Conservation (phyloP, 2,113 vertebrate species). For the Carlito syrichta region DNA sequence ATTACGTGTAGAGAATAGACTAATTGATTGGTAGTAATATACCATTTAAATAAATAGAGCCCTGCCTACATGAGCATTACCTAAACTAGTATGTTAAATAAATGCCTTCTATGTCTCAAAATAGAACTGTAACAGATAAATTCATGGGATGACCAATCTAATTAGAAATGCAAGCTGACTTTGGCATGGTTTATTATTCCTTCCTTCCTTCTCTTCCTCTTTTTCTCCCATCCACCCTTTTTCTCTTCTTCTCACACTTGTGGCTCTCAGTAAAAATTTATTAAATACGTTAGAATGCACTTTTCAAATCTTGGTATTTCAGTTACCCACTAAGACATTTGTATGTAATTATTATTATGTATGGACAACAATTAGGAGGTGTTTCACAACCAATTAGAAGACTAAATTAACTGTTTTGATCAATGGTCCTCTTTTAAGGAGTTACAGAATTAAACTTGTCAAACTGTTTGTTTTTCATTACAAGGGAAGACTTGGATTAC, state of each 20-base stretch:
- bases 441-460: slow-evolving; percentile 5
- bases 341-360: background rate
- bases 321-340: background rate
- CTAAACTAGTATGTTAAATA: slow-evolving; percentile 37
- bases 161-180: background rate
- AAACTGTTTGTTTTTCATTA: slow-evolving; percentile 21
- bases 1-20: background rate
- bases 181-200: background rate
- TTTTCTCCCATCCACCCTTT: background rate
- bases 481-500: slow-evolving; percentile 38
- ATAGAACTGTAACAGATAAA: slow-evolving; percentile 14
- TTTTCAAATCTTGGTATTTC: background rate
- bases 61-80: background rate
- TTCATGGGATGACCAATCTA: slow-evolving; percentile 2
- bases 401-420: slow-evolving; percentile 16
- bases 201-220: background rate
- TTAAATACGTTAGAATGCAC: background rate
- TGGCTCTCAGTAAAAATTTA: background rate
- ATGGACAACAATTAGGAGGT: background rate
- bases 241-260: background rate
- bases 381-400: background rate
- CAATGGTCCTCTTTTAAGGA: slow-evolving; percentile 34
- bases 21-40: background rate
- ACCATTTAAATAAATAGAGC: slow-evolving; percentile 4
- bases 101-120: slow-evolving; percentile 10